Percentiles rank a stretch among this genome's conserved stretches.
Conservation (phyloP, 1,140 invertebrate species). For the Idris sp. region DNA sequence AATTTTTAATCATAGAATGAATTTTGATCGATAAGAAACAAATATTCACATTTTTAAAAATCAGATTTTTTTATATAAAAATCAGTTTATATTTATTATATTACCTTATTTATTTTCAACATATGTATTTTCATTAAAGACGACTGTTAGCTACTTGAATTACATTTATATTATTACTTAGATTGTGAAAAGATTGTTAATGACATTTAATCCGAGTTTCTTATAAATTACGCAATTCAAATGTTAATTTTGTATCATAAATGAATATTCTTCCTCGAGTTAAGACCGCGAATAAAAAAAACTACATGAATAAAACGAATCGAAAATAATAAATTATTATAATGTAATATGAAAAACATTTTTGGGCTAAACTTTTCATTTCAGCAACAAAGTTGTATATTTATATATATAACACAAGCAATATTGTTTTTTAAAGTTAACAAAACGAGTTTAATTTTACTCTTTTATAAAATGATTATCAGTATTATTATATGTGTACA, state of each 20-base stretch:
- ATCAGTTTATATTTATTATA: constrained; percentile 35
- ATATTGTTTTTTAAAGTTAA: too few relatives aligned
- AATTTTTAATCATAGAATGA: constrained; percentile 36
- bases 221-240: constrained; percentile 33
- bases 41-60: constrained; percentile 21
- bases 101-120: constrained; percentile 26
- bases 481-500: too few relatives aligned
- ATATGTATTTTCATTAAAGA: constrained; percentile 19
- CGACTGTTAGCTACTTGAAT: constrained; percentile 23
- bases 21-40: constrained; percentile 14
- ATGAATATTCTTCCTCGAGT: constrained; percentile 34
- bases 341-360: too few relatives aligned
- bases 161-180: constrained; percentile 28
- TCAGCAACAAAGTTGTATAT: too few relatives aligned
- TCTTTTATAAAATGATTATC: too few relatives aligned
- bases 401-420: too few relatives aligned
- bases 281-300: constrained; percentile 14
- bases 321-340: constrained; percentile 17
- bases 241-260: constrained; percentile 40
- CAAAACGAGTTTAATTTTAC: too few relatives aligned
- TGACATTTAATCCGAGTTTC: constrained; percentile 29
- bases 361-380: too few relatives aligned
- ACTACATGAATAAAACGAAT: too few relatives aligned
- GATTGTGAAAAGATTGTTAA: constrained; percentile 19
- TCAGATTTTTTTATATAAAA: constrained; percentile 40